Percentiles rank a stretch among this genome's conserved stretches.
Conservation (phyloP, 30 jellyfish, hydroid and myxozoan species). For the Turritopsis rubra region DNA sequence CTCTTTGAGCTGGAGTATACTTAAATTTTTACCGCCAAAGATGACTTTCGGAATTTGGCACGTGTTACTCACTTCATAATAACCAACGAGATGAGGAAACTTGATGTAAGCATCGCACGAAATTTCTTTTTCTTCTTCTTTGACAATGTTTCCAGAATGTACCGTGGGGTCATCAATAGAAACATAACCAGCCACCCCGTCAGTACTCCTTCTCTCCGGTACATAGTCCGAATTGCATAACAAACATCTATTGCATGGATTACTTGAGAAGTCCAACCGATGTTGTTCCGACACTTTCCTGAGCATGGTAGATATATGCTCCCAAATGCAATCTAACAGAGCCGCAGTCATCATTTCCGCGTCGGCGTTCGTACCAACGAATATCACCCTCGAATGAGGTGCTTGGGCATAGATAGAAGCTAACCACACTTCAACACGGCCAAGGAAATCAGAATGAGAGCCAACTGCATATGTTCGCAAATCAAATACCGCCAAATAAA, state of each 20-base stretch:
- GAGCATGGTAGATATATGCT: constrained; percentile 10
- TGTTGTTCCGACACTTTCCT: constrained; percentile 10
- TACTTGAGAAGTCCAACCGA: background rate
- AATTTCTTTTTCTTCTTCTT: background rate
- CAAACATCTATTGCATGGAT: constrained; percentile 15
- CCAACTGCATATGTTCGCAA: constrained; percentile 19
- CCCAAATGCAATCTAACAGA: constrained; percentile 23
- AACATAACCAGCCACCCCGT: constrained; percentile 38
- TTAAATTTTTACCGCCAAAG: constrained; percentile 5
- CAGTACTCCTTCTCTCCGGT: constrained; percentile 5
- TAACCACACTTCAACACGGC: constrained; percentile 34
- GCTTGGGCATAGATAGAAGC: constrained; percentile 32
- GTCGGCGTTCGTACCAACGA: constrained; percentile 39
- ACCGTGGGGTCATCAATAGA: background rate
- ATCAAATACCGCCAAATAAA: constrained; percentile 36
- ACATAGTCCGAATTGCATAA: background rate
- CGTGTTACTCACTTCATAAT: constrained; percentile 31
- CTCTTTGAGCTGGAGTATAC: constrained; percentile 30
- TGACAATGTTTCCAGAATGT: background rate
- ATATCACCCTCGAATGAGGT: constrained; percentile 31
- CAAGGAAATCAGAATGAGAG: constrained; percentile 19
- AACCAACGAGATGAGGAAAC: constrained; percentile 41
- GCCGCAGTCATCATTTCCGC: constrained; percentile 35
- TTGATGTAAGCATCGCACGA: background rate
- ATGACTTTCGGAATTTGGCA: constrained; percentile 20